Conservation (phyloP, 2,797 vertebrate species). For the Atherinosoma microstoma region DNA sequence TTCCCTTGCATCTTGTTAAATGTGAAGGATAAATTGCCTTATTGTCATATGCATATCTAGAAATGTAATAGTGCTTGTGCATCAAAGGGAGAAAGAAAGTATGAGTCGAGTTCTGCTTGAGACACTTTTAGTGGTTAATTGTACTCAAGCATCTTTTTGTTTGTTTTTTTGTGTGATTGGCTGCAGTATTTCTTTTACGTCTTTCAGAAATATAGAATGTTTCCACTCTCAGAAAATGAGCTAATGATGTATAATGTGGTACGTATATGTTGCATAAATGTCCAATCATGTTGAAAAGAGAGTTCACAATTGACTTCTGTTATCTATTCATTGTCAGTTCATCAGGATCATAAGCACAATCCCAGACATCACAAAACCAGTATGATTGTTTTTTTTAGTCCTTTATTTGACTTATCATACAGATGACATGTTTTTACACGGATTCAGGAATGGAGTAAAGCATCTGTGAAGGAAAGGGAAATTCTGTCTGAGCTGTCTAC, state of each 20-base stretch:
- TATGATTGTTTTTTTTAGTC: conserved; percentile 20
- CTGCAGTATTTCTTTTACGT: conserved; percentile 20
- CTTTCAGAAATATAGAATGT: conserved; percentile 16
- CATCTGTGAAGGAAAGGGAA: background rate
- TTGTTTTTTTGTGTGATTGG: conserved; percentile 10
- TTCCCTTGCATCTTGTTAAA: conserved; percentile 5
- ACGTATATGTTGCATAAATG: background rate
- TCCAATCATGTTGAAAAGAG: background rate
- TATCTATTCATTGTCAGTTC: background rate
- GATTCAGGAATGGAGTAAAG: conserved; percentile 8
- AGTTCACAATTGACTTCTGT: background rate
- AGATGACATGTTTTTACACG: conserved; percentile 26
- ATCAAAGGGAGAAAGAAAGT: conserved; percentile 23
- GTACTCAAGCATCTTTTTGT: conserved; percentile 34
- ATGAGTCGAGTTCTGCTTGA: conserved; percentile 43
- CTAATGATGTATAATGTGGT: conserved; percentile 5
- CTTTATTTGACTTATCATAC: conserved; percentile 56
- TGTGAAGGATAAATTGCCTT: conserved; percentile 4
- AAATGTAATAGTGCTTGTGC: conserved; percentile 9
- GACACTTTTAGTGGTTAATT: conserved; percentile 50
- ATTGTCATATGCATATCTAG: background rate
- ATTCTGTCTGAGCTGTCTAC: conserved; percentile 32
- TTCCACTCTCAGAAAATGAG: background rate
- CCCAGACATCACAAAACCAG: conserved; percentile 14
- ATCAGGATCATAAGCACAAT: background rate